phyloP scores from a whole-genome alignment of 2,888 invertebrate species.

The Eucera pruinosa region DNA sequence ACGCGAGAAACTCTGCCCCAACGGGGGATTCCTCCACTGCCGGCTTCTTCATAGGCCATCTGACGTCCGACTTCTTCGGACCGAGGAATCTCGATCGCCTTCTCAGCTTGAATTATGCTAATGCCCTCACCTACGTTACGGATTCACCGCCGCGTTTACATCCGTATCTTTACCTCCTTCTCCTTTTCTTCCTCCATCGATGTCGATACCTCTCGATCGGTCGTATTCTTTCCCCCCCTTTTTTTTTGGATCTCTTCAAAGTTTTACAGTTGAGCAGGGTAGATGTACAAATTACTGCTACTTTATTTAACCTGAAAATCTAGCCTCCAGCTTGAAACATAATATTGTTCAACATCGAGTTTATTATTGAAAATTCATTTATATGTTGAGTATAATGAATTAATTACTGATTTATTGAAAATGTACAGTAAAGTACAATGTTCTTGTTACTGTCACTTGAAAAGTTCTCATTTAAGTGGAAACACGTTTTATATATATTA shows the following conservation, averaged over 20 bases:
- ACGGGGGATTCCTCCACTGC: constrained; percentile 56
- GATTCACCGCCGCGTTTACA: constrained; percentile 44
- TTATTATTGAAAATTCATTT: too few relatives aligned
- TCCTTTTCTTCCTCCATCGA: neutral
- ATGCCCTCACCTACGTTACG: constrained; percentile 60
- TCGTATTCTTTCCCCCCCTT: neutral
- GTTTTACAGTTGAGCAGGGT: too few relatives aligned
- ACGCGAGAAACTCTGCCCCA: constrained; percentile 51
- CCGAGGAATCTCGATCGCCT: constrained; percentile 57
- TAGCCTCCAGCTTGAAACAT: too few relatives aligned
- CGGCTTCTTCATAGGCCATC: constrained; percentile 67
- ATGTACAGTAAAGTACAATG: too few relatives aligned
- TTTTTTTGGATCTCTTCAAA: neutral
- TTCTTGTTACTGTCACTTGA: too few relatives aligned
- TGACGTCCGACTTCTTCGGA: constrained; percentile 59
- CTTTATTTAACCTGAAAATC: too few relatives aligned
- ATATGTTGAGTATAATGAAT: too few relatives aligned
- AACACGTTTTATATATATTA: too few relatives aligned
- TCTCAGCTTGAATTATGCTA: constrained; percentile 71
- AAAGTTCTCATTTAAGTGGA: too few relatives aligned
- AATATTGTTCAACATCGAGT: too few relatives aligned
- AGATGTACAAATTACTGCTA: too few relatives aligned
- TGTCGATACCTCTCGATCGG: constrained; percentile 37
- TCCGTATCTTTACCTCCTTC: neutral
- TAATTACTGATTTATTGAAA: too few relatives aligned